These are phyloP conservation scores for Rhagonycha lutea DNA, from an alignment of 2,888 invertebrate species.

Conservation along the genomic window DNA sequence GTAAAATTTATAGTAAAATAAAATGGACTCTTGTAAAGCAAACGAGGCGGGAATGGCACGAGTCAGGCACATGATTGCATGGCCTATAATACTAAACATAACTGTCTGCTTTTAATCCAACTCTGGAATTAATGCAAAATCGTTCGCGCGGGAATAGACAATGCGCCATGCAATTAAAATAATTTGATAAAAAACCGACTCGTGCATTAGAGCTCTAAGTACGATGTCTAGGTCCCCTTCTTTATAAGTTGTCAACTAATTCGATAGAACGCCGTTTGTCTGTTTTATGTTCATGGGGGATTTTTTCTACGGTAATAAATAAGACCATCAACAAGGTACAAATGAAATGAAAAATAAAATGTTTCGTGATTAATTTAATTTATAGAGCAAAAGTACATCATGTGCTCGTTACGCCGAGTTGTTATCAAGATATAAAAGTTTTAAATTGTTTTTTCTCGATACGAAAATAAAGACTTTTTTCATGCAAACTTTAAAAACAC, in stretches of 20 bases:
- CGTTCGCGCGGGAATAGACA: constrained; percentile 40
- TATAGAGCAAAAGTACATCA: constrained; percentile 32
- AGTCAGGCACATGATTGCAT: constrained; percentile 27
- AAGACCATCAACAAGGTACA: constrained; percentile 39
- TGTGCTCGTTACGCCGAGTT: constrained; percentile 24
- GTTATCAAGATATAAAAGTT: constrained; percentile 12
- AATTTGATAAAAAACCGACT: constrained; percentile 44
- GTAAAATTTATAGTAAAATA: constrained; percentile 25
- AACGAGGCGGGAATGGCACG: constrained; percentile 31
- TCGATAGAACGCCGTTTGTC: constrained; percentile 43
- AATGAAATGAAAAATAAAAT: constrained; percentile 42
- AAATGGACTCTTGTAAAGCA: constrained; percentile 25
- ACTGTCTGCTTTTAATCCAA: constrained; percentile 35
- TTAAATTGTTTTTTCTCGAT: not conserved
- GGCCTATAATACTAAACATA: constrained; percentile 29
- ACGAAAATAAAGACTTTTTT: not conserved
- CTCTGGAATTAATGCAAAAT: constrained; percentile 39
- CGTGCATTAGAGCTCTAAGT: constrained; percentile 33
- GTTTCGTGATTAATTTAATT: constrained; percentile 42
- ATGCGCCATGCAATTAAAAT: constrained; percentile 43
- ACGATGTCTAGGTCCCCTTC: constrained; percentile 23
- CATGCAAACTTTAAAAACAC: not conserved
- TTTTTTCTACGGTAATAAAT: constrained; percentile 39
- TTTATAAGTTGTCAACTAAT: constrained; percentile 37
- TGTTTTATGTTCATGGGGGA: constrained; percentile 39